Percentiles rank a stretch among this genome's conserved stretches.
These are phyloP conservation scores for Drosophila ananassae DNA, from an alignment of 1,140 invertebrate species.

Conservation along the genomic window DNA sequence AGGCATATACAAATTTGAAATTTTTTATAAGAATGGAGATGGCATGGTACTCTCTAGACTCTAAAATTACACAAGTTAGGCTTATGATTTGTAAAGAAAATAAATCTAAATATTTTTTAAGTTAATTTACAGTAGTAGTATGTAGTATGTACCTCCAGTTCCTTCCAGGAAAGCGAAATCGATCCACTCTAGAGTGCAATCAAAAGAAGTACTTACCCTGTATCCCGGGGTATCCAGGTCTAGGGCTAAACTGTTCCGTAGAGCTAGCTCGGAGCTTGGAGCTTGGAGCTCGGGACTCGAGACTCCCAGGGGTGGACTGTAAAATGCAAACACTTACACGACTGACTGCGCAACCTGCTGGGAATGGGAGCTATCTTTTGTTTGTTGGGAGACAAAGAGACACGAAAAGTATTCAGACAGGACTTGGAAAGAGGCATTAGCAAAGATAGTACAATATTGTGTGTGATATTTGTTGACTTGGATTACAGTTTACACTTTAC, in stretches of 20 bases:
- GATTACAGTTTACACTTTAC: conserved; percentile 47
- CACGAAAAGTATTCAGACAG: conserved; percentile 53
- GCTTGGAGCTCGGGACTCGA: conserved; percentile 1
- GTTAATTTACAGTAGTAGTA: too few relatives aligned
- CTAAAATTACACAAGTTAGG: too few relatives aligned
- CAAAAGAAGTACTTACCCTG: conserved; percentile 40
- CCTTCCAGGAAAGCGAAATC: not conserved
- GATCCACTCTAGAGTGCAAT: conserved; percentile 34
- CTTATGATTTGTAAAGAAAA: too few relatives aligned
- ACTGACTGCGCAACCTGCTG: conserved; percentile 57
- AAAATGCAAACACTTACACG: conserved; percentile 60
- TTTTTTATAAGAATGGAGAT: not conserved
- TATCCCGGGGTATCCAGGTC: conserved; percentile 1
- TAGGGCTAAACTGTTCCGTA: conserved; percentile 29
- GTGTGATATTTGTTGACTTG: conserved; percentile 39
- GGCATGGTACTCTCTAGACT: not conserved
- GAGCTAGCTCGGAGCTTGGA: conserved; percentile 31
- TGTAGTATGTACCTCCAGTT: not conserved
- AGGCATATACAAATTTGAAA: not conserved
- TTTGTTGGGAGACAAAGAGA: conserved; percentile 28
- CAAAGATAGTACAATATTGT: conserved; percentile 45
- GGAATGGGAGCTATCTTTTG: conserved; percentile 35
- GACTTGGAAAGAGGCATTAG: conserved; percentile 55
- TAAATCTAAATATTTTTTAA: too few relatives aligned
- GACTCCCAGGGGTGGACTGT: conserved; percentile 50